Base-by-base conservation (phyloP, 2,797 vertebrate species). In the Fundulus diaphanus region DNA sequence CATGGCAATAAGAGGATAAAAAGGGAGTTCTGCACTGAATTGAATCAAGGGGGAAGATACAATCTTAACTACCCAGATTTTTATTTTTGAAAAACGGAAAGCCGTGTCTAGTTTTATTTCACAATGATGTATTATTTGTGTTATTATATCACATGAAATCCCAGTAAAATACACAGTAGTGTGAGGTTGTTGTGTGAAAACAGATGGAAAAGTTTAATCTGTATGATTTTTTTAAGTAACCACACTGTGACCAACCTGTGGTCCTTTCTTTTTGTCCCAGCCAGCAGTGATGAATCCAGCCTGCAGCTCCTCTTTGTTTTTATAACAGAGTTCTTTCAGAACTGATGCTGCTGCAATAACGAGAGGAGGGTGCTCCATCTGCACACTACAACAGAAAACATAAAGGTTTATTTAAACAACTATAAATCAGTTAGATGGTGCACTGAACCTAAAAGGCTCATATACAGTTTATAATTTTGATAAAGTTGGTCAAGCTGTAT, bases 211-310 rank as follows among this genome's bases (percentile, higher is more conserved):
- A 18, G 5, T 57, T 18, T 5, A 7, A 31, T 4, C 54, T 5
- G 5, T 27, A 56, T 56, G n/a, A 54, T n/a, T 56, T 15, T 15
- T 56, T 54, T 8, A 27, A n/a, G 54, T n/a, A 1, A 27, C n/a
- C 29, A 13, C 56, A 57, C 15, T 33, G 18, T 22, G 0, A 7
- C 2, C 24, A 8, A 96, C 97, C 94, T 97, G 96, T 22, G 96
- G 93, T 4, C 96, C 96, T 1, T 90, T 92, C 40, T 88, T 95
- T 15, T 51, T 83, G 93, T 97, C 97, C 97, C 96, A 97, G 69
- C 97, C 96, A 0, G 96, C 96, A 29, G 96, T 94, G 46, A 97
- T 90, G 85, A 97, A 96, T 35, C 96, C 96, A 0, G 97, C 96
- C 9, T 93, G 90, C 18, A 97, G 87, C 54, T 97, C 97, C 0